Percentiles rank a stretch among this genome's conserved stretches.
Evolutionary conservation across 2,113 vertebrate genomes (phyloP).

Genomic region (Ciconia boyciana): DNA sequence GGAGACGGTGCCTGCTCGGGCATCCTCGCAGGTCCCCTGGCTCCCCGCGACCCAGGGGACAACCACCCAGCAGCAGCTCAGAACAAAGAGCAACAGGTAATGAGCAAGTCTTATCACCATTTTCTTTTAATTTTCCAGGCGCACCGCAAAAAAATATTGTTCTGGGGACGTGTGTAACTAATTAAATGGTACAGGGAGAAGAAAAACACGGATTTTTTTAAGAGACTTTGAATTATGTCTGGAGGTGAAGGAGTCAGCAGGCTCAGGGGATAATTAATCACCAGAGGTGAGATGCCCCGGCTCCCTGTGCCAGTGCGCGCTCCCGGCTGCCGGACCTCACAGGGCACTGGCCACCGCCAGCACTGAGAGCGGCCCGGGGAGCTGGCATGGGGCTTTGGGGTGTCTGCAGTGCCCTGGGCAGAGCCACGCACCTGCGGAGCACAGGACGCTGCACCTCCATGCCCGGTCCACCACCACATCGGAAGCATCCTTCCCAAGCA

Average conservation of each 20-base stretch:
- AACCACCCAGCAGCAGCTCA: neutral
- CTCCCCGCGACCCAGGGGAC: neutral
- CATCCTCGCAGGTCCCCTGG: rapidly evolving
- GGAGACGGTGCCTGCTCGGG: rapidly evolving
- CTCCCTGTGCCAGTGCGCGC: neutral
- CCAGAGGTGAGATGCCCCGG: neutral
- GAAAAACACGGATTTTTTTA: constrained; percentile 37
- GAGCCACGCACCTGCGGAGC: neutral
- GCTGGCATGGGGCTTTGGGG: neutral
- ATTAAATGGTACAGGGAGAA: constrained; percentile 50
- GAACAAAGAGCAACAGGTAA: neutral
- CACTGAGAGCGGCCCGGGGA: neutral
- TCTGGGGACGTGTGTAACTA: constrained; percentile 54
- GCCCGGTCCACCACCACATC: rapidly evolving
- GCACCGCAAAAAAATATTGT: neutral
- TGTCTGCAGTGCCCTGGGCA: neutral
- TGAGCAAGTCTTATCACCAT: neutral
- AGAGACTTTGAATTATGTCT: constrained; percentile 56
- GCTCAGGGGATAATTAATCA: constrained; percentile 58
- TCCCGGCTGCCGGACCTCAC: neutral
- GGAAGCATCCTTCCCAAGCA: neutral
- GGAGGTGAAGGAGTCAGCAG: constrained; percentile 54
- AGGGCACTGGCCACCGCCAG: neutral
- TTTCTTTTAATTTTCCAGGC: neutral
- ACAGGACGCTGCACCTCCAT: neutral